Base-by-base conservation (phyloP, 2,113 vertebrate species). In the Brienomyrus longianalis region DNA sequence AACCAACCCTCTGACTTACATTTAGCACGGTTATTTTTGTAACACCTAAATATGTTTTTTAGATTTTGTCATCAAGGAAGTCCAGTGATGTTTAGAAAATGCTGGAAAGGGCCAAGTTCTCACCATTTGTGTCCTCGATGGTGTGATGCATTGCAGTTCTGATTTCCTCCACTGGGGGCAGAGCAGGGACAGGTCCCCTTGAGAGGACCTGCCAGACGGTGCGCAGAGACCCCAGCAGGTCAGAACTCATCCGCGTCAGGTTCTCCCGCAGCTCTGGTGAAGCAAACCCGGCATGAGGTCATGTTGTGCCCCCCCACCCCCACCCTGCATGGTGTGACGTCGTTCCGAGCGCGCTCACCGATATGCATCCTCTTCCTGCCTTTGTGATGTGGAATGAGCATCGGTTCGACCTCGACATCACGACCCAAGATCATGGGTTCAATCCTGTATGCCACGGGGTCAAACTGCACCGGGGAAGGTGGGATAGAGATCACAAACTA, bases 361-460 rank as follows among this genome's bases (percentile, higher is more conserved):
- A 99, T 95, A 92, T 99, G 98, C 98, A 99, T 99, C 88, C 98
- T 96, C 92, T 99, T 99, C 93, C 98, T 97, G 92, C 98, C 98
- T 93, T 99, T 99, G 93, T 99, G 98, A 91, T 99, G 98, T n/a
- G 98, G 98, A 86, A 99, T 98, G 93, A 99, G 93, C 98, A 99
- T 98, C 0, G 98, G 97, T 88, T 99, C 97, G 19, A 98, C 94
- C 90, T 98, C 97, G 91, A 95, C 45, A 0, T 96, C 97, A 5
- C 45, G 27, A 0, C 96, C 94, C 19, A 97, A 94, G 23, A 99
- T 96, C 97, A 99, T 97, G 39, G 98, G 98, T 93, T 99, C 98
- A 31, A 99, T 97, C 91, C 98, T 96, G 93, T 99, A 99, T 0
- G 98, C 98, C 91, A 99, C 98, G 0, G 98, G 98, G 91, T 99